Base-by-base conservation (phyloP, 2,797 vertebrate species). In the Danio kyathit region DNA sequence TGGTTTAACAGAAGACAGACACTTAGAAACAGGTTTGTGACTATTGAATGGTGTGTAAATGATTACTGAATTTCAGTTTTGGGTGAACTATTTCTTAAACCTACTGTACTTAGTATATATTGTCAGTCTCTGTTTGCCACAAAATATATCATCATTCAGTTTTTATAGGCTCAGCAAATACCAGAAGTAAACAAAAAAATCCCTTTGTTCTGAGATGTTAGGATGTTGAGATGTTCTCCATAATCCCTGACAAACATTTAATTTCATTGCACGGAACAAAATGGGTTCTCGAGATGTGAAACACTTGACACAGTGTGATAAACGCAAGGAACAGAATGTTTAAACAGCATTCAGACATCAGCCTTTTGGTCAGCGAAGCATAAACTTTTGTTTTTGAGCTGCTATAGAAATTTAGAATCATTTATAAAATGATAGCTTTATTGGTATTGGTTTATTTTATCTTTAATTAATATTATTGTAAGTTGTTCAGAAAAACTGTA, bases 141-240 rank as follows among this genome's bases (percentile, higher is more conserved):
- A 7, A 29, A 29, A 7, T 57, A 38, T 5, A 6, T 40, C 7
- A 3, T 11, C 40, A 29, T 66, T 43, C 1, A 29, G 65, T 66
- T 76, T 66, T 76, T 6, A 74, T 56, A 29, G 21, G 64, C 64
- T 78, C 43, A 57, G 10, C 8, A 11, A 60, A 69, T 2, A 8
- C 11, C 7, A 76, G 40, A 46, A 48, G 49, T 46, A 65, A 67
- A 74, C 56, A 16, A 40, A 61, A 61, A 17, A 41, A 40, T 7
- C 21, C 14, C 29, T 43, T 70, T 48, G 43, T 49, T 69, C 21
- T 38, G 0, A n/a, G n/a, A n/a, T n/a, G n/a, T n/a, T 11, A 44
- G 0, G 41, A 77, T 44, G 49, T 29, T 46, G 19, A 74, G 51
- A 66, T 44, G 38, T 56, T 65, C 63, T 38, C 13, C 17, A 17